A percentile compares a stretch with the other conserved stretches of the same genome.
Evolutionary conservation across 2,797 vertebrate genomes (phyloP).

Genomic region (Chloroceryle inda): DNA sequence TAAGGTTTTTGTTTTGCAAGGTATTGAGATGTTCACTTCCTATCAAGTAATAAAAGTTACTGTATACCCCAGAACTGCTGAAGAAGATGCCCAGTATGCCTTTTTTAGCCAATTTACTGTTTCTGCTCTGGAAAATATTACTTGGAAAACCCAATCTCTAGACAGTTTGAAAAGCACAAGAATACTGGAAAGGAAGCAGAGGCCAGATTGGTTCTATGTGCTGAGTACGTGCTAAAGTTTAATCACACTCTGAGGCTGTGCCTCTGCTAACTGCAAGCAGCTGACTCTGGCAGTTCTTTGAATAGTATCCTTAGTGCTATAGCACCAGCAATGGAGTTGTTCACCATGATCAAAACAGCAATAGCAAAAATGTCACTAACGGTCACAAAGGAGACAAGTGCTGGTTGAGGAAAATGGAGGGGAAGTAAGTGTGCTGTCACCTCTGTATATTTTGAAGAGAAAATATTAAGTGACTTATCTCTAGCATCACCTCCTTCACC

Average conservation of each 20-base stretch:
- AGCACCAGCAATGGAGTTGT: background rate
- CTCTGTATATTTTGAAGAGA: background rate
- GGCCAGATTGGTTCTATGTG: background rate
- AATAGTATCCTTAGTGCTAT: background rate
- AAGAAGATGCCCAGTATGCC: background rate
- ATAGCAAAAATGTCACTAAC: background rate
- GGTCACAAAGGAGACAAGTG: background rate
- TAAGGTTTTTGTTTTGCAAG: background rate
- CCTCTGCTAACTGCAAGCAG: conserved; percentile 18
- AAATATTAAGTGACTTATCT: background rate
- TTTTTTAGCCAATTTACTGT: background rate
- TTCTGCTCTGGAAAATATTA: background rate
- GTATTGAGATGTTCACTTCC: background rate
- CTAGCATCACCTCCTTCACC: background rate
- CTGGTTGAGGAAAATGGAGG: background rate
- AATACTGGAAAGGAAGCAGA: background rate
- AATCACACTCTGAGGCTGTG: background rate
- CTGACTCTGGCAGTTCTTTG: background rate
- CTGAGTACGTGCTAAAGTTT: background rate
- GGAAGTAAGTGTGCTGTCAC: background rate
- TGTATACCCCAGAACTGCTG: background rate
- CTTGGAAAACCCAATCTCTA: background rate
- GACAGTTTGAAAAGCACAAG: background rate
- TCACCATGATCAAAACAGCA: background rate
- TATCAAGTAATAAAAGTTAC: background rate